Evolutionary conservation across 2,113 vertebrate genomes (phyloP).

Genomic region (Sciurus niger): DNA sequence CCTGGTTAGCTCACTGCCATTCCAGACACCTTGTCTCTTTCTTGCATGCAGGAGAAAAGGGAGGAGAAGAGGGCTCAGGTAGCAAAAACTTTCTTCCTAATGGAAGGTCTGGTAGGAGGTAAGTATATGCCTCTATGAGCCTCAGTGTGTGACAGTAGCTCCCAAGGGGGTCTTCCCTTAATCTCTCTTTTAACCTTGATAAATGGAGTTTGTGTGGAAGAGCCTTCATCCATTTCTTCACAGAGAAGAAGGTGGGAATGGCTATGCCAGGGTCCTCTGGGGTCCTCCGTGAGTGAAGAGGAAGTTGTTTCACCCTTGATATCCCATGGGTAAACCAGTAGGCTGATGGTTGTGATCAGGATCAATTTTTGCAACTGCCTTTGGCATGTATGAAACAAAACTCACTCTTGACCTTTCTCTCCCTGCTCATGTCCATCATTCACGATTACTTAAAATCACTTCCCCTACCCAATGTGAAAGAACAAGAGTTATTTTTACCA

Average conservation of each 20-base stretch:
- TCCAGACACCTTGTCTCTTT: background rate
- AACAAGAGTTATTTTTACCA: background rate
- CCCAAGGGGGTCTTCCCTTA: background rate
- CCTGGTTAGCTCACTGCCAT: background rate
- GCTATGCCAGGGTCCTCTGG: background rate
- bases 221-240: background rate
- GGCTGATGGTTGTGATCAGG: background rate
- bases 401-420: background rate
- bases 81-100: background rate
- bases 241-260: background rate
- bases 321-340: background rate
- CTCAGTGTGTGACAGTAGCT: background rate
- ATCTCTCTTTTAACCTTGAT: background rate
- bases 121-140: background rate
- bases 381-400: background rate
- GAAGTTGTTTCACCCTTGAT: background rate
- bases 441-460: background rate
- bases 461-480: background rate
- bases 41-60: background rate
- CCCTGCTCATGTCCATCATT: background rate
- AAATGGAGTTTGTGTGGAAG: background rate
- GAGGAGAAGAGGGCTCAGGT: background rate
- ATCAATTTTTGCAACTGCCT: background rate
- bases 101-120: background rate
- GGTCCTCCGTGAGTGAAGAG: background rate